Evolutionary conservation across 2,797 vertebrate genomes (phyloP).

Genomic region (Hipposideros larvatus): DNA sequence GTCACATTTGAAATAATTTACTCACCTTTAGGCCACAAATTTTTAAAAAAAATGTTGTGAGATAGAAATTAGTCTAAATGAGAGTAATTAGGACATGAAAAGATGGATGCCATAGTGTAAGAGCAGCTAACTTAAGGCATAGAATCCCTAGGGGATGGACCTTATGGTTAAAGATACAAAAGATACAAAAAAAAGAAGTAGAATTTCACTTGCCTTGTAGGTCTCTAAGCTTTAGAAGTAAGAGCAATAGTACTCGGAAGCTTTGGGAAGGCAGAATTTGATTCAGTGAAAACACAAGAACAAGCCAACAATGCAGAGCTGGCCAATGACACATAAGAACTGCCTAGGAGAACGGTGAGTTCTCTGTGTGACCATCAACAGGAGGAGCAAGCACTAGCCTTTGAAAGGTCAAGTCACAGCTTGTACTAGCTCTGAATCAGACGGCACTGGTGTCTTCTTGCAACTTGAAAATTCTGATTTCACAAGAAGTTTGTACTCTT

Average conservation of each 20-base stretch:
- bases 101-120: background rate
- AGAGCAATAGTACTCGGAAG: background rate
- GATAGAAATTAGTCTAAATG: background rate
- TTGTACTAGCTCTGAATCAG: background rate
- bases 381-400: background rate
- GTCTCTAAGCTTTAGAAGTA: background rate
- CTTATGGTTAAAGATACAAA: background rate
- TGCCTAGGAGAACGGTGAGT: background rate
- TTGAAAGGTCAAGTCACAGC: background rate
- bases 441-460: background rate
- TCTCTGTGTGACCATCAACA: background rate
- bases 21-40: background rate
- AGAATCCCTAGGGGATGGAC: background rate
- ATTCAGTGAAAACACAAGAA: background rate
- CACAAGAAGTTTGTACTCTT: background rate
- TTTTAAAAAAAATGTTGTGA: background rate
- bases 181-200: too few relatives aligned
- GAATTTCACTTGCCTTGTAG: background rate
- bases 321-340: too few relatives aligned
- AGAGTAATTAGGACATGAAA: background rate
- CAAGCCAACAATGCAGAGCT: background rate
- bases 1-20: background rate
- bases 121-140: background rate
- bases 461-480: background rate
- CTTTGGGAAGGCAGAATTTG: background rate